Percentiles rank a stretch among this genome's conserved stretches.
These are phyloP conservation scores for Syritta pipiens DNA, from an alignment of 2,888 invertebrate genomes.

Conservation along the genomic window DNA sequence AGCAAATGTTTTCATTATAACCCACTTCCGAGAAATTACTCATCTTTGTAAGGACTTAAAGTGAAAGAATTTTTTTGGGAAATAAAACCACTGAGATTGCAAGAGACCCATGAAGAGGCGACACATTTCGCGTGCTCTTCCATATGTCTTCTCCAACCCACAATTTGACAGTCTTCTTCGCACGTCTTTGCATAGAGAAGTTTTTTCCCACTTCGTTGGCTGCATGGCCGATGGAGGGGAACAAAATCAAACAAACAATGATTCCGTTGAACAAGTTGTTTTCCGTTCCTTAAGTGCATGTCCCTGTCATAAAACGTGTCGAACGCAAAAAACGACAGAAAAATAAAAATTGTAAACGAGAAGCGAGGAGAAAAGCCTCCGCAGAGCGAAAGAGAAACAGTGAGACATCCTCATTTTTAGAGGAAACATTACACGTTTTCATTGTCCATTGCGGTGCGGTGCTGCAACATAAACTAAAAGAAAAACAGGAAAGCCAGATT, in stretches of 20 bases:
- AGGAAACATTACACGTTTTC: slow-evolving; percentile 47
- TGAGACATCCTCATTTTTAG: slow-evolving; percentile 28
- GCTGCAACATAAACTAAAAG: slow-evolving; percentile 26
- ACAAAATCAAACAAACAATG: slow-evolving; percentile 62
- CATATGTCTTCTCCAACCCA: slow-evolving; percentile 1
- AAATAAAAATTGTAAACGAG: neutral
- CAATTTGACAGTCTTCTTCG: slow-evolving; percentile 13
- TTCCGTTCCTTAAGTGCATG: slow-evolving; percentile 68
- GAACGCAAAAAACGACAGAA: slow-evolving; percentile 16
- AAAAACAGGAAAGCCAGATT: slow-evolving; percentile 45
- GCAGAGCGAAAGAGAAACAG: neutral
- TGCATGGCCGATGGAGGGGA: neutral
- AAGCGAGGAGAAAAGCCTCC: neutral
- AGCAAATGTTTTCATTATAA: slow-evolving; percentile 7
- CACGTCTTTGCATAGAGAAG: slow-evolving; percentile 30
- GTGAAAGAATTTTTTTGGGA: slow-evolving; percentile 5
- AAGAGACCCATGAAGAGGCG: slow-evolving; percentile 19
- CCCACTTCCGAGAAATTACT: slow-evolving; percentile 26
- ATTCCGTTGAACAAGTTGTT: slow-evolving; percentile 65
- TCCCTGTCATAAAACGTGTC: slow-evolving; percentile 67
- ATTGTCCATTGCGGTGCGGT: slow-evolving; percentile 21
- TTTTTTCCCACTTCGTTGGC: slow-evolving; percentile 8
- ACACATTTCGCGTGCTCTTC: slow-evolving; percentile 1
- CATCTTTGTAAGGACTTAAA: neutral
- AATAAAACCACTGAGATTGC: slow-evolving; percentile 10